A percentile compares a stretch with the other conserved stretches of the same genome.
phyloP scores from a whole-genome alignment of 2,113 vertebrate genomes.

The Bos indicus region DNA sequence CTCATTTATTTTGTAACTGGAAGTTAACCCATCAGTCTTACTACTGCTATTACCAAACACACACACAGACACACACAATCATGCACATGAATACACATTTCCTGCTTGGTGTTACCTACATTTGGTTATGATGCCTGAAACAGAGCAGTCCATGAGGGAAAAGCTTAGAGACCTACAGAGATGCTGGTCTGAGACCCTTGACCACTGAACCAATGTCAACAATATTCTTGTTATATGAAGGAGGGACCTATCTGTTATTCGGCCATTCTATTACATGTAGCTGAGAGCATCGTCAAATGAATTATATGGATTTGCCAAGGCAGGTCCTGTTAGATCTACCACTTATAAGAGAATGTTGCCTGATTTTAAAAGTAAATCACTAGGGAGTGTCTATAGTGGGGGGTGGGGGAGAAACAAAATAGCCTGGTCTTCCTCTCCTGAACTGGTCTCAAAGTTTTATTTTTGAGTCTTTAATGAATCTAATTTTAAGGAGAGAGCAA shows the following conservation, averaged over 20 bases:
- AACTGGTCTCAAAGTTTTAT: not conserved
- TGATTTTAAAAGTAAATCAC: not conserved
- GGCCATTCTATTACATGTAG: not conserved
- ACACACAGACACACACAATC: not conserved
- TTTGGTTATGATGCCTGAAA: not conserved
- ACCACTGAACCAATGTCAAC: not conserved
- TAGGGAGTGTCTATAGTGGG: not conserved
- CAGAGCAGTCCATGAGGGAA: not conserved
- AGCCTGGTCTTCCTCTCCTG: not conserved
- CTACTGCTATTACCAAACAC: not conserved
- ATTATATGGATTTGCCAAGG: not conserved
- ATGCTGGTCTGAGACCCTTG: not conserved
- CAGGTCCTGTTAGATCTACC: not conserved
- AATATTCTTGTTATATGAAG: not conserved
- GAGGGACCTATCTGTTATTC: not conserved
- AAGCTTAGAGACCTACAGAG: not conserved
- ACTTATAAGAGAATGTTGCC: not conserved
- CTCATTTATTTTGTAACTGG: not conserved
- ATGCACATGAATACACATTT: accelerated
- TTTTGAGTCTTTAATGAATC: not conserved
- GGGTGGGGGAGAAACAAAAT: not conserved
- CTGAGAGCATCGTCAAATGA: not conserved
- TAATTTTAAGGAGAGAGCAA: not conserved
- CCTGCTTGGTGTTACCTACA: not conserved
- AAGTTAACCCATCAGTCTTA: not conserved